Percentiles rank a stretch among this genome's conserved stretches.
Evolutionary conservation across 2,113 vertebrate species (phyloP).

Genomic region (Ctenomys sociabilis): DNA sequence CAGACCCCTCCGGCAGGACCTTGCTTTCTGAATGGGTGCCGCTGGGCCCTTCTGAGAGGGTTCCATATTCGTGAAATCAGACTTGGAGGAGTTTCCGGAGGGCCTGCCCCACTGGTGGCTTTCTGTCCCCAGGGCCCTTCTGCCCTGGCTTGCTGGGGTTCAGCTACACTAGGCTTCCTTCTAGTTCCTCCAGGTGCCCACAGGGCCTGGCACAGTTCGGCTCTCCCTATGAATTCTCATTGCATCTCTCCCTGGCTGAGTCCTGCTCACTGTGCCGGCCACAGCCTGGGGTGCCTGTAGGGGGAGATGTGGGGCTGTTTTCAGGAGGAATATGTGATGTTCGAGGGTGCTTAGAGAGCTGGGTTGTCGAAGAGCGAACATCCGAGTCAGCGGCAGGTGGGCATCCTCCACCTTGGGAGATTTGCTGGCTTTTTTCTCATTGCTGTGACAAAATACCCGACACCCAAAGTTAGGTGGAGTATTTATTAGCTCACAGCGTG

Average conservation of each 20-base stretch:
- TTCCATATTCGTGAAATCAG: not conserved
- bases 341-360: not conserved
- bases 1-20: not conserved
- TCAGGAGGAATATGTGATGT: accelerated
- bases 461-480: too few relatives aligned
- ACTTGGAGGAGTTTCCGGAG: not conserved
- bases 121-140: not conserved
- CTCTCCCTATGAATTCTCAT: not conserved
- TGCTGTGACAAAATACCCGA: too few relatives aligned
- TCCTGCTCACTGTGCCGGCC: not conserved
- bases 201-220: not conserved
- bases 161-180: not conserved
- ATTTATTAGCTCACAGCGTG: too few relatives aligned
- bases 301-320: not conserved
- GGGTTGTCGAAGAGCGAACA: not conserved
- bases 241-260: not conserved
- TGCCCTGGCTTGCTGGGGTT: not conserved
- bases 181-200: not conserved
- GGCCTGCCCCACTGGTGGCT: too few relatives aligned
- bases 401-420: not conserved
- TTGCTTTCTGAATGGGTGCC: not conserved
- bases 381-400: not conserved
- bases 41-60: not conserved
- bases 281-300: not conserved
- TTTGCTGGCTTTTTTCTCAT: too few relatives aligned